Evolutionary conservation across 2,888 invertebrate genomes (phyloP).

Genomic region (Drosophila cyrtoloma): DNA sequence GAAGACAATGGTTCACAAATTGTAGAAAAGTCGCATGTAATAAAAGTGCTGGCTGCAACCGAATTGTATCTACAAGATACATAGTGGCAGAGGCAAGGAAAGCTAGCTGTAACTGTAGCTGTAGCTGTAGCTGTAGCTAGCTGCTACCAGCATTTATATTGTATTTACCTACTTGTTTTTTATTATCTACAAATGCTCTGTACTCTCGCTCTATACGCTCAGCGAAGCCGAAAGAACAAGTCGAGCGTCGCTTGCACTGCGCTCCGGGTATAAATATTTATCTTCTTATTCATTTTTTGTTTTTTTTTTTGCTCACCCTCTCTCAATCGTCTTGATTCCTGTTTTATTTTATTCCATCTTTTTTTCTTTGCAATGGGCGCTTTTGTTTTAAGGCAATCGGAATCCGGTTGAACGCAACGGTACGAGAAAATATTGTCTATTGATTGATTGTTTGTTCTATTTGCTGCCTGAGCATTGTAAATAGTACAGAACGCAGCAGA

Average conservation of each 20-base stretch:
- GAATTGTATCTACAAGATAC: slow-evolving; percentile 79
- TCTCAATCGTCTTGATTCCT: slow-evolving; percentile 54
- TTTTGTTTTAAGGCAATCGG: slow-evolving; percentile 80
- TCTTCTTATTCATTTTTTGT: slow-evolving; percentile 50
- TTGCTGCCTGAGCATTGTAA: slow-evolving; percentile 55
- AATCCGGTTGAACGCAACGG: slow-evolving; percentile 68
- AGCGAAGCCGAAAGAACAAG: slow-evolving; percentile 81
- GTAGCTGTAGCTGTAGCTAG: slow-evolving; percentile 19
- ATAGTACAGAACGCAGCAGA: slow-evolving; percentile 36
- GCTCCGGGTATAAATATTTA: slow-evolving; percentile 79
- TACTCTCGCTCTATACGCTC: slow-evolving; percentile 70
- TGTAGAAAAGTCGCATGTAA: slow-evolving; percentile 79
- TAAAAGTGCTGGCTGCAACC: slow-evolving; percentile 80
- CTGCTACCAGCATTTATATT: slow-evolving; percentile 78
- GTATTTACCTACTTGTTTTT: slow-evolving; percentile 81
- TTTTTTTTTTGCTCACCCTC: slow-evolving; percentile 35
- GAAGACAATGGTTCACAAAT: slow-evolving; percentile 77
- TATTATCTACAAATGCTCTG: slow-evolving; percentile 77
- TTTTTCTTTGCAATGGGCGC: slow-evolving; percentile 53
- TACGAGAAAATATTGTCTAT: slow-evolving; percentile 75
- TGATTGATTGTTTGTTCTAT: slow-evolving; percentile 81
- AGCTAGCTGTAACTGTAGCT: not conserved
- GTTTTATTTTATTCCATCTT: slow-evolving; percentile 27
- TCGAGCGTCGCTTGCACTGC: slow-evolving; percentile 80
- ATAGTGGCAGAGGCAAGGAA: slow-evolving; percentile 41